Conservation (phyloP, 2,888 invertebrate genomes). For the Alloplasta piceator region DNA sequence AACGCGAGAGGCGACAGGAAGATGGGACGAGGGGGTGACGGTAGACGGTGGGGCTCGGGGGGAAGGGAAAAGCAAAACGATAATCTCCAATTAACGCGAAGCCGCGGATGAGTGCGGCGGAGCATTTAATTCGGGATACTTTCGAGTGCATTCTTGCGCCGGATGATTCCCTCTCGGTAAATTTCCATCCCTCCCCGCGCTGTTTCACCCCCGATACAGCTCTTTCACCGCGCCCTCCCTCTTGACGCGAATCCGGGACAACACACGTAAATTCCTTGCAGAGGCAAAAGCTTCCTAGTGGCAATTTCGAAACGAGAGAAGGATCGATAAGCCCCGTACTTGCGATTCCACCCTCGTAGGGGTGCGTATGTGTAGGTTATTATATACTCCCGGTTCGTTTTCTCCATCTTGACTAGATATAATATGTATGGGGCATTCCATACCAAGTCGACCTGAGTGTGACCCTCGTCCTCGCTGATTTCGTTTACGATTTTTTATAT, state of each 20-base stretch:
- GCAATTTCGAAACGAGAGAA: constrained; percentile 37
- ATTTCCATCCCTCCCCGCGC: constrained; percentile 20
- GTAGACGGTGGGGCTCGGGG: not conserved
- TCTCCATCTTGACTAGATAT: constrained; percentile 1
- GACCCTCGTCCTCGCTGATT: too few species aligned
- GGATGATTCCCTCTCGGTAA: constrained; percentile 41
- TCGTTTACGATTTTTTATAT: too few species aligned
- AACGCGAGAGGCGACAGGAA: not conserved
- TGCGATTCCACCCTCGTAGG: constrained; percentile 13
- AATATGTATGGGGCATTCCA: too few species aligned
- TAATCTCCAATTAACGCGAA: constrained; percentile 63
- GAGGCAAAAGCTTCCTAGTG: constrained; percentile 27
- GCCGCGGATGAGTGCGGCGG: constrained; percentile 55
- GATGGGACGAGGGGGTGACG: too few species aligned
- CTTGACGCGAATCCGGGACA: constrained; percentile 1
- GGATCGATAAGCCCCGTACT: constrained; percentile 40
- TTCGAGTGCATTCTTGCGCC: constrained; percentile 52
- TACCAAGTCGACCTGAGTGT: too few species aligned
- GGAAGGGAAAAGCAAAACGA: constrained; percentile 41
- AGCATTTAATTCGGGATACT: constrained; percentile 61
- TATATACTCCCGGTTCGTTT: not conserved
- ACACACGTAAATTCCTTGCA: constrained; percentile 34
- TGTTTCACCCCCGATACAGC: constrained; percentile 21
- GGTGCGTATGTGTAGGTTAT: not conserved
- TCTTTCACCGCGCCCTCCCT: constrained; percentile 16